These are phyloP conservation scores for Anodontia alba DNA, from an alignment of 2,888 invertebrate genomes.

Conservation along the genomic window DNA sequence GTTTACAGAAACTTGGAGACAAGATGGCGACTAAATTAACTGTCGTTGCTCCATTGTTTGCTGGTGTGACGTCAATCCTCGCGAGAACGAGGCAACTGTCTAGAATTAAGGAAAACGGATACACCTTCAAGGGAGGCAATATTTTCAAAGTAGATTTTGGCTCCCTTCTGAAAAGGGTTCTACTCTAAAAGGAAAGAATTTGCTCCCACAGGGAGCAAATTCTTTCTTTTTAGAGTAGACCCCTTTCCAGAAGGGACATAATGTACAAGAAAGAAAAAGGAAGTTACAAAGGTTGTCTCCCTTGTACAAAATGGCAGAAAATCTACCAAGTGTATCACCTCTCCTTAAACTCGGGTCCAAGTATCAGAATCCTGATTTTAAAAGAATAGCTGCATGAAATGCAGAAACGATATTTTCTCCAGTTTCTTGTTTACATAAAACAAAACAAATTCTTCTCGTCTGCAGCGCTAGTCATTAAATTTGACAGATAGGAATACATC, in stretches of 20 bases:
- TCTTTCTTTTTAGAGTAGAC: no score
- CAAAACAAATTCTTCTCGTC: background rate
- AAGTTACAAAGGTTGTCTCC: no score
- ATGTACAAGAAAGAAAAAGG: no score
- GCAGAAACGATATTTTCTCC: background rate
- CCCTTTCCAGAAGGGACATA: no score
- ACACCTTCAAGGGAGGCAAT: no score
- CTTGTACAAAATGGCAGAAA: no score
- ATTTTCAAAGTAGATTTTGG: no score
- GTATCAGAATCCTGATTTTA: background rate
- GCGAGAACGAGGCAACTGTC: background rate
- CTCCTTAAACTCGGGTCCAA: background rate
- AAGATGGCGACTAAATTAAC: slow-evolving; percentile 3
- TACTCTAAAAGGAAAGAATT: no score
- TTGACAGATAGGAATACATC: slow-evolving; percentile 32
- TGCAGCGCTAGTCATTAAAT: slow-evolving; percentile 1
- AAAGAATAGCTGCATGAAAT: background rate
- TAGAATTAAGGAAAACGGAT: no score
- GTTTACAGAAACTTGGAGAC: slow-evolving; percentile 1
- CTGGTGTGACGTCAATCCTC: background rate
- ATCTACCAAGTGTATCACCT: no score
- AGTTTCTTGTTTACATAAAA: background rate
- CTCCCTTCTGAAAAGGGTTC: no score
- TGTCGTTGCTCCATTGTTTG: slow-evolving; percentile 1
- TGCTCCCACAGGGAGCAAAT: no score